Evolutionary conservation across 2,797 vertebrate genomes (phyloP).

Genomic region (Scyliorhinus canicula): DNA sequence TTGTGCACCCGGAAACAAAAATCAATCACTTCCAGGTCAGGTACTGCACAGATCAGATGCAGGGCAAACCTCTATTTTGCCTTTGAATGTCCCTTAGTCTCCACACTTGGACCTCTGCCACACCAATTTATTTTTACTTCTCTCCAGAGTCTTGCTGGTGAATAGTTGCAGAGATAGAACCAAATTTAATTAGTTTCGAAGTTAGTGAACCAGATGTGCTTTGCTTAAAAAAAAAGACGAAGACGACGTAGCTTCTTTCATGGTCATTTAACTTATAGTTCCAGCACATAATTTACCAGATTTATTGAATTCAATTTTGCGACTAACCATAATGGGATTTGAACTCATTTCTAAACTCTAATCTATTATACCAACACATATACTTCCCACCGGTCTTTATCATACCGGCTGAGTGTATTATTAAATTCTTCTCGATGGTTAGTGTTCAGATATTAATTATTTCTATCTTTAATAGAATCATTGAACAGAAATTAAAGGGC

Average conservation of each 20-base stretch:
- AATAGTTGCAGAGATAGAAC: not conserved
- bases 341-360: not conserved
- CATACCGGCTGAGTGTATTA: not conserved
- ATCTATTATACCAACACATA: not conserved
- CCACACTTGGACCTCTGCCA: not conserved
- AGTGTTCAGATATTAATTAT: not conserved
- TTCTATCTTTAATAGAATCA: not conserved
- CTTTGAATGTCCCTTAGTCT: not conserved
- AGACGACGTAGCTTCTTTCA: not conserved
- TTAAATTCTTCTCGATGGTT: not conserved
- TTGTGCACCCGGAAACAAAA: not conserved
- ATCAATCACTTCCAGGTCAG: not conserved
- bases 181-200: not conserved
- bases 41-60: not conserved
- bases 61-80: not conserved
- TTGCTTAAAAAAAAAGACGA: not conserved
- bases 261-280: not conserved
- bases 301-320: constrained; percentile 5
- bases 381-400: not conserved
- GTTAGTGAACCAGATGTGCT: not conserved
- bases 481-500: too few relatives aligned
- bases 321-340: not conserved
- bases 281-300: not conserved
- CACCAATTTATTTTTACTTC: not conserved
- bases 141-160: not conserved